Percentiles rank a stretch among this genome's conserved stretches.
Evolutionary conservation across 2,888 invertebrate species (phyloP).

Genomic region (Gnatocerus cornutus): DNA sequence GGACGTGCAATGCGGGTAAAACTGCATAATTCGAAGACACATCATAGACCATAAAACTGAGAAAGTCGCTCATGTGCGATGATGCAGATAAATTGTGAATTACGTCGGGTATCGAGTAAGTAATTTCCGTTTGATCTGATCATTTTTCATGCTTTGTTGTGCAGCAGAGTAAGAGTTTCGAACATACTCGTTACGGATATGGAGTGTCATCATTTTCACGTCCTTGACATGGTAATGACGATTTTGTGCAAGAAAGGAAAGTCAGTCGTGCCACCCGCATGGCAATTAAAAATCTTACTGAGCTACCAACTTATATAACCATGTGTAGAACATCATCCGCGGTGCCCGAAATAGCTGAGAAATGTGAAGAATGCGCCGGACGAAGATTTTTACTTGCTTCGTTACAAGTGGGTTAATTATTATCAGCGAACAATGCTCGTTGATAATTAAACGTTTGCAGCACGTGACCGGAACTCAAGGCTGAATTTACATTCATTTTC

Average conservation of each 20-base stretch:
- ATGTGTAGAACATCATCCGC: slow-evolving; percentile 32
- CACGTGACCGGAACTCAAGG: slow-evolving; percentile 5
- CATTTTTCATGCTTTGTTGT: slow-evolving; percentile 24
- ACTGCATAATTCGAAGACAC: not conserved
- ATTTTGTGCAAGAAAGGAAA: slow-evolving; percentile 42
- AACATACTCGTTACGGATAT: too few species aligned
- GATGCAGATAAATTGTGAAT: slow-evolving; percentile 19
- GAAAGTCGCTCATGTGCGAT: slow-evolving; percentile 27
- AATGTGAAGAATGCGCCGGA: slow-evolving; percentile 20
- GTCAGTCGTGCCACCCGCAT: slow-evolving; percentile 35
- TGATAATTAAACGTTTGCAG: slow-evolving; percentile 1
- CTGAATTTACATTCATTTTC: not conserved
- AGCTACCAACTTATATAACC: slow-evolving; percentile 32
- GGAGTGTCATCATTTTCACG: slow-evolving; percentile 1
- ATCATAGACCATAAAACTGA: not conserved
- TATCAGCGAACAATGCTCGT: slow-evolving; percentile 3
- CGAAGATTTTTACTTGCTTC: not conserved
- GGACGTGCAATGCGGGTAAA: slow-evolving; percentile 5
- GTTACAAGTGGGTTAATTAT: not conserved
- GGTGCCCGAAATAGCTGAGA: slow-evolving; percentile 23
- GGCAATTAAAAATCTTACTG: slow-evolving; percentile 19
- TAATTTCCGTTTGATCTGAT: slow-evolving; percentile 27
- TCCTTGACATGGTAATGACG: slow-evolving; percentile 28
- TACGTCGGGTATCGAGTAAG: slow-evolving; percentile 21
- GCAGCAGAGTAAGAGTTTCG: too few species aligned